phyloP scores from a whole-genome alignment of 2,888 invertebrate species.

The Marronus borbonicus region DNA sequence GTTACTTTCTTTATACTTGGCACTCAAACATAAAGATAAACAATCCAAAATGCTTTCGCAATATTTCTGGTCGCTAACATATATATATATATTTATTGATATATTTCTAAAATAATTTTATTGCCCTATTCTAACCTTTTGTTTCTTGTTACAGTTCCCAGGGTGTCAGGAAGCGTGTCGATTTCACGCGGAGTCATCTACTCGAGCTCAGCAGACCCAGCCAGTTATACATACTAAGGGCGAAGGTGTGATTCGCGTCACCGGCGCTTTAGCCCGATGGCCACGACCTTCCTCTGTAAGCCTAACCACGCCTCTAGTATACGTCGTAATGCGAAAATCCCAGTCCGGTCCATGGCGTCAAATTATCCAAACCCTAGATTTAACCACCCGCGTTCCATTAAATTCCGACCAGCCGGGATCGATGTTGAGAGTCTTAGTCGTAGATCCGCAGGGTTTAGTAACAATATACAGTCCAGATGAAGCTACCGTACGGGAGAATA shows the following conservation, averaged over 20 bases:
- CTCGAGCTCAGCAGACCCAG: slow-evolving; percentile 76
- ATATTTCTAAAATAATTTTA: not conserved
- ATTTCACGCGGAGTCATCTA: slow-evolving; percentile 78
- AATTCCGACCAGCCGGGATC: slow-evolving; percentile 75
- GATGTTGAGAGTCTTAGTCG: slow-evolving; percentile 79
- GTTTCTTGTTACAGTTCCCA: slow-evolving; percentile 75
- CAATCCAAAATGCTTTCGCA: too few species aligned
- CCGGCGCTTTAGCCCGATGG: slow-evolving; percentile 78
- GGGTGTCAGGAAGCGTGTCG: slow-evolving; percentile 82
- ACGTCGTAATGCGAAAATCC: slow-evolving; percentile 80
- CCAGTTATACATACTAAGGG: slow-evolving; percentile 82
- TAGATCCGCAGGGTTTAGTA: slow-evolving; percentile 80
- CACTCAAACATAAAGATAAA: too few species aligned
- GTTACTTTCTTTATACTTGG: too few species aligned
- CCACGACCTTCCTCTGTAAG: slow-evolving; percentile 75
- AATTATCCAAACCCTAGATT: slow-evolving; percentile 78
- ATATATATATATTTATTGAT: not conserved
- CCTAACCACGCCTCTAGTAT: slow-evolving; percentile 76
- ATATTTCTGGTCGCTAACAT: too few species aligned
- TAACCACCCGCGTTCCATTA: slow-evolving; percentile 77
- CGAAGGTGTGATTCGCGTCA: slow-evolving; percentile 78
- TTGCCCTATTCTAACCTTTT: not conserved
- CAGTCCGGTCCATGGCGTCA: slow-evolving; percentile 78
- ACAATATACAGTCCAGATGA: slow-evolving; percentile 81
- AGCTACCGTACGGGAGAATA: slow-evolving; percentile 70